Evolutionary conservation across 2,888 invertebrate species (phyloP), one percentile per base, ranked within the genome.

Genomic region (Malthinus seriepunctatus): DNA sequence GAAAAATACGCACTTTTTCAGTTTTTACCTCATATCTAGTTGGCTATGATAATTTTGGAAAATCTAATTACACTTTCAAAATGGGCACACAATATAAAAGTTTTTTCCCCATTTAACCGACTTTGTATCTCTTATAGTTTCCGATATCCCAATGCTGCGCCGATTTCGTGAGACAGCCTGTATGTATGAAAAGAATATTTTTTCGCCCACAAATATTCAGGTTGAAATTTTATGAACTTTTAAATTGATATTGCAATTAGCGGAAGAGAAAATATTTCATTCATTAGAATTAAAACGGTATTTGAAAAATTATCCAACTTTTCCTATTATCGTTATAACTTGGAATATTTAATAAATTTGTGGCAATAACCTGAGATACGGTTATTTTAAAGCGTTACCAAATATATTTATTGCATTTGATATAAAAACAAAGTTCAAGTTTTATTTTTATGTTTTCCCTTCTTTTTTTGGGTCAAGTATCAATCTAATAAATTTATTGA

Each of bases 261-360:
- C n/a, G n/a, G 14, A 11, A 15, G 39, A 15, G 39, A 23, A 15
- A 42, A 14, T 23, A 42, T 42, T 15, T 42, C 39, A 42, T 42
- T 42, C 39, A 15, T 42, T 42, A 15, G 15, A 42, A 42, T 23
- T 42, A 42, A 42, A 42, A 42, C 12, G 39, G 10, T 12, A 42
- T 42, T 42, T 15, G 39, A 42, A 42, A 42, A 42, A 42, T 42
- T 42, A 42, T 15, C 39, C 39, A 42, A 42, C 39, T 42, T 42
- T 42, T 15, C 15, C 39, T 42, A 42, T 42, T 15, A 42, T 42
- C 39, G 39, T 42, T 42, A 42, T 15, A 42, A 42, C 39, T 42
- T 42, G 6, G 39, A 42, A 42, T 42, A 23, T 42, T 42, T 42
- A 42, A 42, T 42, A 12, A 42, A 42, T 42, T 42, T 42, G 39